Conservation (phyloP, 2,888 invertebrate genomes). For the Mycalesis mineus region DNA sequence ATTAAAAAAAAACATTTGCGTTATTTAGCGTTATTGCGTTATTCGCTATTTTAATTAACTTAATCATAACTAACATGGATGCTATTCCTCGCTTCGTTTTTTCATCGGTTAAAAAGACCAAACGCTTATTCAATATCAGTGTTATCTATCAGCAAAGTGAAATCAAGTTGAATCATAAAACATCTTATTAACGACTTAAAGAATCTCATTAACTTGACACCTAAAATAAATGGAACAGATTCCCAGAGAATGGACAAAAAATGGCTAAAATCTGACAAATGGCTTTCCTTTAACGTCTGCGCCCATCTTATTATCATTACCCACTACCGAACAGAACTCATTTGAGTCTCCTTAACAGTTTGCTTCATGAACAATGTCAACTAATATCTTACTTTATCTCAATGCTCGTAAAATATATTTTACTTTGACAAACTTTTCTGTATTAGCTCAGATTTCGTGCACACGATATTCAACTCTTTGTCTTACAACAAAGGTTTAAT, state of each 20-base stretch:
- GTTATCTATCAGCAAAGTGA: background rate
- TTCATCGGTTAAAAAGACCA: too few relatives aligned
- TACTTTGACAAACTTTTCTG: conserved; percentile 32
- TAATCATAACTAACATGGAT: too few relatives aligned
- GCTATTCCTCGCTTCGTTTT: too few relatives aligned
- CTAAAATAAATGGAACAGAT: conserved; percentile 76
- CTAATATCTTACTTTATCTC: conserved; percentile 35
- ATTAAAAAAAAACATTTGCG: too few relatives aligned
- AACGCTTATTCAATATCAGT: too few relatives aligned
- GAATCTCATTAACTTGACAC: conserved; percentile 61
- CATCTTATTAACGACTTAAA: conserved; percentile 22
- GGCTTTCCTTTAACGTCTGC: conserved; percentile 78
- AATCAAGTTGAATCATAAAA: background rate
- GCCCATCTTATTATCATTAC: conserved; percentile 78
- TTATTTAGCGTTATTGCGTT: too few relatives aligned
- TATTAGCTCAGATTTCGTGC: conserved; percentile 38
- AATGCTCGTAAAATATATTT: conserved; percentile 37
- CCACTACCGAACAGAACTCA: conserved; percentile 76
- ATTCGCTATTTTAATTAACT: too few relatives aligned
- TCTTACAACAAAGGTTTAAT: conserved; percentile 36
- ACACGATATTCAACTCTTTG: conserved; percentile 39
- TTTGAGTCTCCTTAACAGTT: conserved; percentile 66
- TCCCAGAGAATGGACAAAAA: conserved; percentile 75
- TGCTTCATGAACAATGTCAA: conserved; percentile 38
- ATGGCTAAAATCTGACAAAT: conserved; percentile 76